These are phyloP conservation scores for Drosophila funebris DNA, from an alignment of 1,140 invertebrate genomes.

Conservation along the genomic window DNA sequence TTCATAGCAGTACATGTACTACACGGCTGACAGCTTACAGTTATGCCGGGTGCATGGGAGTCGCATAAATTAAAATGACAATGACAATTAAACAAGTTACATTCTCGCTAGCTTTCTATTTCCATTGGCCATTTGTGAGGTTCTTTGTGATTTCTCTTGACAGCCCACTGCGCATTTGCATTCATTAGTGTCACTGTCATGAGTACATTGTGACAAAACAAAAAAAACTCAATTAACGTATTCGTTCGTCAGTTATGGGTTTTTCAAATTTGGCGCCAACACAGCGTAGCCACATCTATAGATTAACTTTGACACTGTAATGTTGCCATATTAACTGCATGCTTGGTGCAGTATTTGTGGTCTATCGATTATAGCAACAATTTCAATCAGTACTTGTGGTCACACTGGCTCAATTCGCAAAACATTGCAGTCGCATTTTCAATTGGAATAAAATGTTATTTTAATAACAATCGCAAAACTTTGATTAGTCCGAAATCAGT, in stretches of 20 bases:
- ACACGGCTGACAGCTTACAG: constrained; percentile 13
- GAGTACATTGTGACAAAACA: neutral
- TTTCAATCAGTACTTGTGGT: neutral
- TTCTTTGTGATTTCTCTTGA: constrained; percentile 65
- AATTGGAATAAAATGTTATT: constrained; percentile 59
- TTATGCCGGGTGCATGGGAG: constrained; percentile 42
- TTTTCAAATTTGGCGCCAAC: constrained; percentile 15
- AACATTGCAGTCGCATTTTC: constrained; percentile 69
- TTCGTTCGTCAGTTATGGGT: no score
- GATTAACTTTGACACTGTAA: neutral
- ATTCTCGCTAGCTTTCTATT: constrained; percentile 67
- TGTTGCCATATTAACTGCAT: neutral
- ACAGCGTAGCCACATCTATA: neutral
- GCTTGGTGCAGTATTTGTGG: neutral
- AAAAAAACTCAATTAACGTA: neutral
- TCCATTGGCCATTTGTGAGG: constrained; percentile 23
- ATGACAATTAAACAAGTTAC: constrained; percentile 26
- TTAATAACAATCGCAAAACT: constrained; percentile 33
- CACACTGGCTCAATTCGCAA: constrained; percentile 49
- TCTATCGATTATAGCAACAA: no score
- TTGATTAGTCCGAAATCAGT: constrained; percentile 7
- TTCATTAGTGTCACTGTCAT: constrained; percentile 40
- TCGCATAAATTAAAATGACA: constrained; percentile 56
- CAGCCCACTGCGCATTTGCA: constrained; percentile 27
- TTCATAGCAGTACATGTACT: neutral